A percentile compares a stretch with the other conserved stretches of the same genome.
Evolutionary conservation across 2,888 invertebrate species (phyloP).

Genomic region (Desoria tigrina): DNA sequence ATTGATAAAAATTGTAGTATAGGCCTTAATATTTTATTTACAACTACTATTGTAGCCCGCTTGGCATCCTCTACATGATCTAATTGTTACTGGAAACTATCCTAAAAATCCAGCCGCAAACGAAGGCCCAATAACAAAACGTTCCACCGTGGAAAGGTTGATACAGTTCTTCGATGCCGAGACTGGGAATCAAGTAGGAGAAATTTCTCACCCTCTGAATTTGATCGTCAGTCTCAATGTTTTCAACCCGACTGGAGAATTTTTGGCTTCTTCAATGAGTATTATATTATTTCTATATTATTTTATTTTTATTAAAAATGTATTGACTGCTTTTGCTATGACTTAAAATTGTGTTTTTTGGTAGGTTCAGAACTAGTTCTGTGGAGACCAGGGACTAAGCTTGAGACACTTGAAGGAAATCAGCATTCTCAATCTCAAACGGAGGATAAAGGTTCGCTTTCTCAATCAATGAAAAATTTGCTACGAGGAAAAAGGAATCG

Average conservation of each 20-base stretch:
- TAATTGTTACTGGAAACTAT: conserved; percentile 48
- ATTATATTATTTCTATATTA: no score
- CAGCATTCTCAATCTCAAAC: not conserved
- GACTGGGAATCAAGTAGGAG: conserved; percentile 33
- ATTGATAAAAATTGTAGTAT: not conserved
- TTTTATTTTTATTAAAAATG: not conserved
- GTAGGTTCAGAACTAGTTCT: conserved; percentile 33
- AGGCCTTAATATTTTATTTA: conserved; percentile 10
- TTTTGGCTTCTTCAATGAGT: conserved; percentile 50
- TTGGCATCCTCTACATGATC: conserved; percentile 50
- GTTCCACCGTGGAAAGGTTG: conserved; percentile 11
- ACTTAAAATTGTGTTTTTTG: not conserved
- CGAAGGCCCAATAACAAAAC: not conserved
- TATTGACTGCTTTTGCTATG: not conserved
- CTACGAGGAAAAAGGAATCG: conserved; percentile 12
- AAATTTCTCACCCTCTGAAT: conserved; percentile 41
- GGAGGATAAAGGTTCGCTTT: not conserved
- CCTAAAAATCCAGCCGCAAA: conserved; percentile 18
- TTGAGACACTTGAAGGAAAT: conserved; percentile 17
- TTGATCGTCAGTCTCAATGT: conserved; percentile 43
- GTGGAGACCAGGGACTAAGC: conserved; percentile 22
- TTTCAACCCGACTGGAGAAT: conserved; percentile 48
- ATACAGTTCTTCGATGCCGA: conserved; percentile 49
- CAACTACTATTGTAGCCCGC: conserved; percentile 47
- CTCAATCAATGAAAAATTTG: not conserved